Base-by-base conservation (phyloP, 2,797 vertebrate genomes). In the Valencia hispanica region DNA sequence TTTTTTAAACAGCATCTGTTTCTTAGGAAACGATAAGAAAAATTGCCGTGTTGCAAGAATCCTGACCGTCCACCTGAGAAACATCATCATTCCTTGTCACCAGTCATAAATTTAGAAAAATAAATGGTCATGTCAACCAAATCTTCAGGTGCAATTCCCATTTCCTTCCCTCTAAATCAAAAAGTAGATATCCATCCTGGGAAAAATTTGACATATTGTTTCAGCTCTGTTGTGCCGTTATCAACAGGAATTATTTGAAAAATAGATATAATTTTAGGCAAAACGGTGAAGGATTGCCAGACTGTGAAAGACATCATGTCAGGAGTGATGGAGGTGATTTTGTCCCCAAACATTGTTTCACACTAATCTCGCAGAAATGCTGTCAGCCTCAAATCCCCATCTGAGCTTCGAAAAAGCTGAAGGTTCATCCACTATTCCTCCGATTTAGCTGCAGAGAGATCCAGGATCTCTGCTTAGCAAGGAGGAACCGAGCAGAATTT, bases 51-150 rank as follows among this genome's bases (percentile, higher is more conserved):
- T 41, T 68, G 74, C 78, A 47, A 75, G 83, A 86, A 94, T 90
- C 88, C 86, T 82, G 87, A 89, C 85, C 79, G 91, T 89, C 87
- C 90, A 91, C 91, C 89, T 91, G 74, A 92, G 90, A 88, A 90
- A 84, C 88, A 86, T 88, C 86, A 92, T 90, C 86, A 92, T 77
- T 92, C 78, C 88, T 82, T 89, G 90, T 92, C 91, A 91, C 81
- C 66, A 8, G 81, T 66, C 79, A 79, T 92, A 90, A 86, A 92
- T 92, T 92, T 91, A 91, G 84, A 91, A 91, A 92, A 89, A 94
- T 83, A 86, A 92, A 93, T 93, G 87, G 86, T 90, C 75, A 86
- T 90, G 91, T 92, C 90, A 87, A 59, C 78, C 82, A 86, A 81
- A 77, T 61, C 85, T 77, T 83, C 81, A 68, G 45, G 79, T 82